phyloP scores from a whole-genome alignment of 2,113 vertebrate species.

The Syngnathus floridae region DNA sequence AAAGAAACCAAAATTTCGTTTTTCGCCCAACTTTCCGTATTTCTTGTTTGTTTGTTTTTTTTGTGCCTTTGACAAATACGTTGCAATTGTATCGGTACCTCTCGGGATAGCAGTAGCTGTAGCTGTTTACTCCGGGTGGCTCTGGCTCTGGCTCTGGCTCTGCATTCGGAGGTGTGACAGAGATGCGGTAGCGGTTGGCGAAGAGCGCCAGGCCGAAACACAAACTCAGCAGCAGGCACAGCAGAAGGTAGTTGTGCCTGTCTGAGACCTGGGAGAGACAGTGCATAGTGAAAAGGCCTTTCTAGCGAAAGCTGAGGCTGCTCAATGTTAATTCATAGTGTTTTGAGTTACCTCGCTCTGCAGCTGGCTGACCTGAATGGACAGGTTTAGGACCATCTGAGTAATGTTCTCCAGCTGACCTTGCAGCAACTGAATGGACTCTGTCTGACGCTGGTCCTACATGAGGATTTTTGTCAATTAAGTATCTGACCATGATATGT shows the following conservation, averaged over 20 bases:
- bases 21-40: background rate
- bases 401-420: conserved; percentile 88
- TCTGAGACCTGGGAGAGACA: conserved; percentile 74
- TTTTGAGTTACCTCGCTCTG: conserved; percentile 79
- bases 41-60: background rate
- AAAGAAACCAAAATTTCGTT: no score
- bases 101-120: conserved; percentile 83
- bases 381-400: conserved; percentile 83
- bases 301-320: background rate
- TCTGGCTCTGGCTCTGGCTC: conserved; percentile 55
- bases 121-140: conserved; percentile 73
- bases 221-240: conserved; percentile 79
- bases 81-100: conserved; percentile 58
- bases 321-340: background rate
- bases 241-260: conserved; percentile 83
- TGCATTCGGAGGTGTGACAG: conserved; percentile 53
- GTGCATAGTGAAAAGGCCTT: background rate
- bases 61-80: background rate
- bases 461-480: conserved; percentile 9
- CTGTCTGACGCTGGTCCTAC: conserved; percentile 92
- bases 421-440: conserved; percentile 89
- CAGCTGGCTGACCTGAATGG: conserved; percentile 75
- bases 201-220: conserved; percentile 79
- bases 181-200: conserved; percentile 71
- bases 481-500: background rate